Conservation (phyloP, 2,888 invertebrate species). For the Drosophila multiciliata region DNA sequence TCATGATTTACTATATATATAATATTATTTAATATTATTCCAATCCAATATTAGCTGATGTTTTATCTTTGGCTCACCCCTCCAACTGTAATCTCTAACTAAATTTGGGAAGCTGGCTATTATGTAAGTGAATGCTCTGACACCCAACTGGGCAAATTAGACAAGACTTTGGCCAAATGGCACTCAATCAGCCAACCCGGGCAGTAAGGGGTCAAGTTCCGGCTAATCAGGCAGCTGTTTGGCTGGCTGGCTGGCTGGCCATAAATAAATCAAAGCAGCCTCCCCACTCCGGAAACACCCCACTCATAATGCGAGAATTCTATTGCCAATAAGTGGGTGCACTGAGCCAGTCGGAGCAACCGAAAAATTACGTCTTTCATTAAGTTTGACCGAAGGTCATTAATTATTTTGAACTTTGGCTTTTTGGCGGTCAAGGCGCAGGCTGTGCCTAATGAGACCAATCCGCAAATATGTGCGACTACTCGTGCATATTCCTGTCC, state of each 20-base stretch:
- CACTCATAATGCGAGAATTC: slow-evolving; percentile 38
- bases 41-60: neutral
- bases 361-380: slow-evolving; percentile 82
- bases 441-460: slow-evolving; percentile 73
- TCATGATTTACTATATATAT: no score
- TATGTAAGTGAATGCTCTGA: slow-evolving; percentile 6
- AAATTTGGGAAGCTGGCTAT: neutral
- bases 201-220: slow-evolving; percentile 51
- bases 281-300: slow-evolving; percentile 12
- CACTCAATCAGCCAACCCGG: slow-evolving; percentile 56
- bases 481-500: slow-evolving; percentile 50
- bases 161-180: slow-evolving; percentile 61
- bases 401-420: slow-evolving; percentile 83
- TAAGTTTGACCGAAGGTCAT: slow-evolving; percentile 82
- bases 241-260: slow-evolving; percentile 37
- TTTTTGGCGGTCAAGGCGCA: slow-evolving; percentile 69
- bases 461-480: slow-evolving; percentile 15
- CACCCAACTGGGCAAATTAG: slow-evolving; percentile 62
- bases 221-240: slow-evolving; percentile 68
- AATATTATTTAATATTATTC: neutral
- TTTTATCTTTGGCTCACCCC: neutral
- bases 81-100: neutral
- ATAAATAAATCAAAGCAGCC: slow-evolving; percentile 72
- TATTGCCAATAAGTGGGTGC: slow-evolving; percentile 17
- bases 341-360: slow-evolving; percentile 38